Evolutionary conservation across 53 echinoderm and acorn worm species (phyloP), one percentile per base, ranked within the genome.

Genomic region (Paracentrotus lividus): DNA sequence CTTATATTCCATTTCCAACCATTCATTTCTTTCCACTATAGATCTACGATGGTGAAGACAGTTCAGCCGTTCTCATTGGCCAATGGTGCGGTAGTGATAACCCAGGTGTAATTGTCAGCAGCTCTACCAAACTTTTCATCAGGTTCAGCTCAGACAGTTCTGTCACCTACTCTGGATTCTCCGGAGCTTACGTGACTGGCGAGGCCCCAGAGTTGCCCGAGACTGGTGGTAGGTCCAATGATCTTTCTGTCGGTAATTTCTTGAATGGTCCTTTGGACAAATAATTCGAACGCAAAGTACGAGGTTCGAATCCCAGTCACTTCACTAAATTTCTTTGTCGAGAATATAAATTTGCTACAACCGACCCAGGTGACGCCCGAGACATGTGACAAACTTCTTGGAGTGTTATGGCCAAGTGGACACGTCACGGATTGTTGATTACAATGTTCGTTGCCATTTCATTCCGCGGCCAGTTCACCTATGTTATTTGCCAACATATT

Each of bases 141-240:
- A 64, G 57, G n/a, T 95, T 95, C 77, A 47, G 18, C 29, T 44
- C 88, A 8, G 95, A 95, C 55, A 18, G 38, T 1, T 93, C 88
- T 14, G 88, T 93, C 32, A 93, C 95, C 20, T 43, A 54, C 45
- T 32, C 31, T 8, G 95, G 95, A 42, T 95, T 95, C 49, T 42
- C 93, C 44, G 95, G 91, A 23, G 49, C 88, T 16, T 95, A 88
- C 81, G 3, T 9, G 51, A 78, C 18, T 21, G 38, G 43, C 18
- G 77, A 23, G 2, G 92, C 53, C 8, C 53, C 92, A 56, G 92
- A 77, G 42, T 0, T 33, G 16, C 69, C 69, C 9, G 51, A 58
- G 23, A 34, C 38, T 49, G 92, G 78, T 57, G 26, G 53, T 56
- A 40, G 44, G 64, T 56, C 34, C 7, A 20, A 3, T n/a, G n/a